A percentile compares a stretch with the other conserved stretches of the same genome.
phyloP scores from a whole-genome alignment of 2,797 vertebrate species.

The Staurois parvus region DNA sequence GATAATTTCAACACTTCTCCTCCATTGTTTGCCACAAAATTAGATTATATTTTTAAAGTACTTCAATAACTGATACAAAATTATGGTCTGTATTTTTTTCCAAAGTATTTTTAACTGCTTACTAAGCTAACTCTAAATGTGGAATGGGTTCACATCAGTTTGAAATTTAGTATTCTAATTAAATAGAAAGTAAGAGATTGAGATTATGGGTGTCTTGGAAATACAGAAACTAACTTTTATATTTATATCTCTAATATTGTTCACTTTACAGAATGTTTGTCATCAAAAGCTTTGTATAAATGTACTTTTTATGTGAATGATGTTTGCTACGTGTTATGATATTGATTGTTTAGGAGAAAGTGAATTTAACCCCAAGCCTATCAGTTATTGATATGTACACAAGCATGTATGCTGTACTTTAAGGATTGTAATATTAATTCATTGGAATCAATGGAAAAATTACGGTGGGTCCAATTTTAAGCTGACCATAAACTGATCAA shows the following conservation, averaged over 20 bases:
- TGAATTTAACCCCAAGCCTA: background rate
- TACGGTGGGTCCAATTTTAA: too few species aligned
- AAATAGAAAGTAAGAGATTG: background rate
- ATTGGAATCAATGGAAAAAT: too few species aligned
- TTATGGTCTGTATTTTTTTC: background rate
- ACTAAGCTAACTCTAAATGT: background rate
- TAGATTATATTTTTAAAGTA: background rate
- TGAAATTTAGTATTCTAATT: slow-evolving; percentile 36
- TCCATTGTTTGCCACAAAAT: slow-evolving; percentile 4
- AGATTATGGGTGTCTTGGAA: background rate
- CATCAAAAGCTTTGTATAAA: background rate
- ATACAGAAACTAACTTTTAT: background rate
- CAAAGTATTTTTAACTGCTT: slow-evolving; percentile 18
- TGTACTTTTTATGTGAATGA: background rate
- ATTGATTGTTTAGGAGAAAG: background rate
- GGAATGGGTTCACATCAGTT: slow-evolving; percentile 5
- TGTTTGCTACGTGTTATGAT: background rate
- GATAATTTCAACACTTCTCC: background rate
- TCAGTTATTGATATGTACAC: background rate
- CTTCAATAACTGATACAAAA: slow-evolving; percentile 9
- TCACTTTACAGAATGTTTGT: background rate
- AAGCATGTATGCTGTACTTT: background rate
- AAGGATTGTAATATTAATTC: background rate
- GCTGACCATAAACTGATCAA: too few species aligned
- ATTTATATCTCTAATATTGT: slow-evolving; percentile 25